Evolutionary conservation across 2,113 vertebrate genomes (phyloP).

Genomic region (Ophthalmotilapia sp.): DNA sequence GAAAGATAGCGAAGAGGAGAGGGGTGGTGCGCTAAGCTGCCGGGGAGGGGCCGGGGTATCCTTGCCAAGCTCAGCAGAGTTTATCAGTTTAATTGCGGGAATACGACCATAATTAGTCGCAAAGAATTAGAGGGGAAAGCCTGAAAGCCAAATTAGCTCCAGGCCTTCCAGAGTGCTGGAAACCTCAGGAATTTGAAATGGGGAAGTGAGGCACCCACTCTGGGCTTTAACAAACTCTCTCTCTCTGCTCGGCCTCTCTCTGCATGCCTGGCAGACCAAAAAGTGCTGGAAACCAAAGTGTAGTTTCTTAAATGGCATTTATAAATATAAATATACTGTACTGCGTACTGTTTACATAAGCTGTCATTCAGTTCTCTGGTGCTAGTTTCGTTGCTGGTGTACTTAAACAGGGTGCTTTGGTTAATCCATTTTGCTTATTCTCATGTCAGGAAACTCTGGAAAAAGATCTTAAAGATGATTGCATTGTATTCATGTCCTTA

Average conservation of each 20-base stretch:
- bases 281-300: background rate
- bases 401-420: background rate
- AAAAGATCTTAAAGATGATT: background rate
- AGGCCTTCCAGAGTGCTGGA: constrained; percentile 54
- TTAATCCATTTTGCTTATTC: background rate
- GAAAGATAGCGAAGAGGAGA: background rate
- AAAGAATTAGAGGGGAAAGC: constrained; percentile 64
- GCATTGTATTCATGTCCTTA: background rate
- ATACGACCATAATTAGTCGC: constrained; percentile 66
- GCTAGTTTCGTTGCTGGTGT: background rate
- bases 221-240: constrained; percentile 46
- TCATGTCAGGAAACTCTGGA: background rate
- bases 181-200: constrained; percentile 70
- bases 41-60: background rate
- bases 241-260: background rate
- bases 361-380: background rate
- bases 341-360: background rate
- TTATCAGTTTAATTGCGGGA: constrained; percentile 69
- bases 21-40: background rate
- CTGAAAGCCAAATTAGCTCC: constrained; percentile 68
- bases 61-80: constrained; percentile 53
- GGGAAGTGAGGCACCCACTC: constrained; percentile 43
- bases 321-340: background rate
- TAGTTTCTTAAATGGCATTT: background rate
- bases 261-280: constrained; percentile 1